These are phyloP conservation scores for Motacilla tschutschensis DNA, from an alignment of 2,113 vertebrate species.

Conservation along the genomic window DNA sequence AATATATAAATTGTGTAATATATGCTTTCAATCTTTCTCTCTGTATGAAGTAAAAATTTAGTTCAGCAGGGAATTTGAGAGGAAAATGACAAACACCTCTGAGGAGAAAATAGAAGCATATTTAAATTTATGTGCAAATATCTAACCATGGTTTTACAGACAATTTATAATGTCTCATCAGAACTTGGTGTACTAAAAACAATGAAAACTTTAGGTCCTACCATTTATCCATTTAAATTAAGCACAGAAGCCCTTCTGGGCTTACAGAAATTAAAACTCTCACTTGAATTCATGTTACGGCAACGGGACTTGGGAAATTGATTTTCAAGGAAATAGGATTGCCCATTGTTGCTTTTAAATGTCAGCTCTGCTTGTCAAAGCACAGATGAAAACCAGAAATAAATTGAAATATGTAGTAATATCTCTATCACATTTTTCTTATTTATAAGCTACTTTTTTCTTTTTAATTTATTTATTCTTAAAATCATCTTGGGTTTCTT, in stretches of 20 bases:
- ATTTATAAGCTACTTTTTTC: fast-evolving
- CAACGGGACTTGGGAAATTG: fast-evolving
- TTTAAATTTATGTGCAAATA: neutral
- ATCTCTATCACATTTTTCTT: neutral
- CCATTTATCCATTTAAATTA: neutral
- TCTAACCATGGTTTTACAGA: neutral
- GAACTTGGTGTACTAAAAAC: neutral
- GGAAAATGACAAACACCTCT: neutral
- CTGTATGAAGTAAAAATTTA: neutral
- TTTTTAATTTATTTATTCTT: neutral
- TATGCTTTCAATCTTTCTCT: neutral
- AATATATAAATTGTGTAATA: neutral
- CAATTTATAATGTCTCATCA: neutral
- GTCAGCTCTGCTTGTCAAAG: neutral
- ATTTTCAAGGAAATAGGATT: neutral
- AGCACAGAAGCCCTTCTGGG: neutral
- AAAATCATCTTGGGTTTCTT: neutral
- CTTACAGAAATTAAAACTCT: neutral
- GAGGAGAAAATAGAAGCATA: neutral
- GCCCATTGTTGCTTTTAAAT: neutral
- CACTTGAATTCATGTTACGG: neutral
- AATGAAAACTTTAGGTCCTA: neutral
- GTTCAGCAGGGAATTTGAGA: neutral
- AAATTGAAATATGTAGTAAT: neutral
- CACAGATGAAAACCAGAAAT: neutral